Percentiles rank a stretch among this genome's conserved stretches.
These are phyloP conservation scores for Drosophila falleni DNA, from an alignment of 2,888 invertebrate species.

Conservation along the genomic window DNA sequence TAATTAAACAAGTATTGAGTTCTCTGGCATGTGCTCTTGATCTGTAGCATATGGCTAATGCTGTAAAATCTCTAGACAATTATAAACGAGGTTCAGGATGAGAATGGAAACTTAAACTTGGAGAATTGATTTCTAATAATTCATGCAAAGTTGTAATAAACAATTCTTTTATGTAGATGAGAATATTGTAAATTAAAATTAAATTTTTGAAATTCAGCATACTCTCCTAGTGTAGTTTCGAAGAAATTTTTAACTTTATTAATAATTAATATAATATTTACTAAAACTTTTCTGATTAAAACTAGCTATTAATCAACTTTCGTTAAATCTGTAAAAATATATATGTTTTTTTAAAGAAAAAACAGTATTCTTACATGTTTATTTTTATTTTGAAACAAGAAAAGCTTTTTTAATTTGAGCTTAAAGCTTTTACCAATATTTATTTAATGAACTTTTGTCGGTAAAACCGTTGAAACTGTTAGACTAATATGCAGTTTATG, in stretches of 20 bases:
- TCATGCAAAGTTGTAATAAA: background rate
- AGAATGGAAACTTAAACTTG: slow-evolving; percentile 1
- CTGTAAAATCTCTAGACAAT: background rate
- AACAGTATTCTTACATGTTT: background rate
- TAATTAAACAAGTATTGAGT: slow-evolving; percentile 64
- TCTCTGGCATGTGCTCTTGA: slow-evolving; percentile 56
- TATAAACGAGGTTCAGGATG: background rate
- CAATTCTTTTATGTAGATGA: background rate
- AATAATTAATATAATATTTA: background rate
- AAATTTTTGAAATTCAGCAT: too few relatives aligned
- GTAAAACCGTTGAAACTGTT: background rate
- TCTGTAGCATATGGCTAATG: slow-evolving; percentile 71
- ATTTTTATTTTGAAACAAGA: background rate
- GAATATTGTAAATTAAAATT: background rate
- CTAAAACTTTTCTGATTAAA: background rate
- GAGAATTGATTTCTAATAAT: background rate
- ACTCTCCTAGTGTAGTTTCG: background rate
- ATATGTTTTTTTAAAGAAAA: background rate
- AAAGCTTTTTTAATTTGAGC: background rate
- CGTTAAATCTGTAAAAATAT: too few relatives aligned
- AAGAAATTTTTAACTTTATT: background rate
- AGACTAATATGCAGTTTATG: background rate
- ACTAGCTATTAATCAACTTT: background rate
- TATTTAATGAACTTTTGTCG: background rate
- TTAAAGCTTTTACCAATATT: background rate